phyloP scores from a whole-genome alignment of 2,888 invertebrate species.

The Agapostemon virescens region DNA sequence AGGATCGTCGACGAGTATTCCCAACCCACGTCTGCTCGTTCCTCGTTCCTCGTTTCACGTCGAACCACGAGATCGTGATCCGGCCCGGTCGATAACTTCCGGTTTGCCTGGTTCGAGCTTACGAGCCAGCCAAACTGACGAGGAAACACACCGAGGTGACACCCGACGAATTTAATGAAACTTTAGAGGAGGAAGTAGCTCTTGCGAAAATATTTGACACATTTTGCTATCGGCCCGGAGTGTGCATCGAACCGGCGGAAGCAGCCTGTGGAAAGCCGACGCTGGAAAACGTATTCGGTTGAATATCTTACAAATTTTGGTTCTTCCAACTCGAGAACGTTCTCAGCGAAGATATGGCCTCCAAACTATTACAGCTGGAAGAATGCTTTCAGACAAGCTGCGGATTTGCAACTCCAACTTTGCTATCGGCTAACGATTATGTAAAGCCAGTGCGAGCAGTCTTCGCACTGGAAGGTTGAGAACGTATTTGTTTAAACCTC shows the following conservation, averaged over 20 bases:
- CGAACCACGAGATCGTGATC: conserved; percentile 29
- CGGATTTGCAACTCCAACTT: no score
- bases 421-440: no score
- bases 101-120: not conserved
- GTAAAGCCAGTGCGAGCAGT: no score
- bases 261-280: not conserved
- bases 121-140: conserved; percentile 17
- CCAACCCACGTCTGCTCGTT: not conserved
- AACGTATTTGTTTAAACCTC: no score
- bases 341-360: no score
- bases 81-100: conserved; percentile 20
- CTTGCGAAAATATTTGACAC: conserved; percentile 10
- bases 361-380: no score
- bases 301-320: no score
- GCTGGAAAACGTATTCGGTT: not conserved
- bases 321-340: no score
- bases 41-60: conserved; percentile 17
- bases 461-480: no score
- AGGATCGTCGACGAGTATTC: conserved; percentile 13
- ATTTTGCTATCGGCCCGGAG: not conserved
- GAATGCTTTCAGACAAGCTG: no score
- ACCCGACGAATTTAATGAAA: not conserved
- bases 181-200: not conserved
- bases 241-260: not conserved
- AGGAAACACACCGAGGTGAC: conserved; percentile 5